These are phyloP conservation scores for Burhinus bistriatus DNA, from an alignment of 2,113 vertebrate species.

Conservation along the genomic window DNA sequence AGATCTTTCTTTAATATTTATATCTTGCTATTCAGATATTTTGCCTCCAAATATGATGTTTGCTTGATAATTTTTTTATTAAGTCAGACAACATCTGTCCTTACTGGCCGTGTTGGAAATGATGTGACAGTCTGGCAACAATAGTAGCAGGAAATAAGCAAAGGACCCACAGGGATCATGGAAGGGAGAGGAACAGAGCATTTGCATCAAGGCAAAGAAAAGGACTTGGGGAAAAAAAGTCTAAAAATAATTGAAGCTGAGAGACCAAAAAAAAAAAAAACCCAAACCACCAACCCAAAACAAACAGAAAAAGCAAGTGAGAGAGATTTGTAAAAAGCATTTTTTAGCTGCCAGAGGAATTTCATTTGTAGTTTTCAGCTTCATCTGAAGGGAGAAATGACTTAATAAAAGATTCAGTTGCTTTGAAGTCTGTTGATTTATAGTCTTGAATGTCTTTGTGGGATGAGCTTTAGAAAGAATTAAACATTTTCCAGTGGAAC, in stretches of 20 bases:
- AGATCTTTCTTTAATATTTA: background rate
- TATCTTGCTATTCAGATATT: background rate
- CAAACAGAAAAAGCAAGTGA: background rate
- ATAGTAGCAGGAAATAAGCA: background rate
- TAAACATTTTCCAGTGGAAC: background rate
- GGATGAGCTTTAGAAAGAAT: background rate
- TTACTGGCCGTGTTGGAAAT: background rate
- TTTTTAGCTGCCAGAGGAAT: background rate
- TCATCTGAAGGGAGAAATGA: background rate
- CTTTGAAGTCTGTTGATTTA: background rate
- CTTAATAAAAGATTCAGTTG: background rate
- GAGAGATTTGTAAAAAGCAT: background rate
- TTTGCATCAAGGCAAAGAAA: background rate
- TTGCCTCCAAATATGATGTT: background rate
- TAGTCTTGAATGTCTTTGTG: background rate
- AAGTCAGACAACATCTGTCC: slow-evolving; percentile 4
- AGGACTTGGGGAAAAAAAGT: background rate
- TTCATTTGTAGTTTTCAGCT: background rate
- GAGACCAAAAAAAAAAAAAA: background rate
- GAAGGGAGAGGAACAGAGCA: background rate
- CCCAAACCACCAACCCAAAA: background rate
- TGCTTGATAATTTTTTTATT: background rate
- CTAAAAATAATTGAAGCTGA: background rate
- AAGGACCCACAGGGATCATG: background rate
- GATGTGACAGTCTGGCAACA: background rate